These are phyloP conservation scores for Centrocercus urophasianus DNA, from an alignment of 2,113 vertebrate species.

Conservation along the genomic window DNA sequence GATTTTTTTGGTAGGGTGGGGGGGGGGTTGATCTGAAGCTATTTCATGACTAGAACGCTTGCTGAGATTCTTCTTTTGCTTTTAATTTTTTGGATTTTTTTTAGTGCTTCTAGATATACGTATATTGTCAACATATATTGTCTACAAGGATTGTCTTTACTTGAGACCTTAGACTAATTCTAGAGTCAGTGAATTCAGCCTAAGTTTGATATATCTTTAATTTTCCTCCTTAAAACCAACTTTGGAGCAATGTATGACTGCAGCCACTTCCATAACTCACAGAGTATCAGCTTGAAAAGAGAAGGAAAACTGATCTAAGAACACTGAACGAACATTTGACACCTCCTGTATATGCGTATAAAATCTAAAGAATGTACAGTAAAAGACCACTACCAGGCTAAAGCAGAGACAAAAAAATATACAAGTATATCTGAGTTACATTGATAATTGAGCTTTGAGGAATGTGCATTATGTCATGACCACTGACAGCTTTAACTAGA, in stretches of 20 bases:
- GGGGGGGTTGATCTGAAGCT: neutral
- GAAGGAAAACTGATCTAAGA: neutral
- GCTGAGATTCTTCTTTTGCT: neutral
- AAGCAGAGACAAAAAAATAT: conserved; percentile 43
- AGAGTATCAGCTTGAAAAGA: neutral
- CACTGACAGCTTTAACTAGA: conserved; percentile 51
- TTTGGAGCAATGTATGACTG: neutral
- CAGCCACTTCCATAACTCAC: neutral
- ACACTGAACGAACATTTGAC: neutral
- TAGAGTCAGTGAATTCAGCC: neutral
- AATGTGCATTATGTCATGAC: conserved; percentile 38
- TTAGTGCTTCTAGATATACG: neutral
- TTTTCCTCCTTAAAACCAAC: neutral
- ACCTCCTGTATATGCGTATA: conserved; percentile 1
- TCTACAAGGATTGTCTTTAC: neutral
- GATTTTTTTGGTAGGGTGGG: neutral
- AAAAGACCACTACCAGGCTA: conserved; percentile 26
- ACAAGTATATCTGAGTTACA: conserved; percentile 6
- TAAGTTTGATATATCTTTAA: neutral
- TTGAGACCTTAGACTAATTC: neutral
- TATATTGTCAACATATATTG: rapidly evolving
- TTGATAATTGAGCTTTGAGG: conserved; percentile 32
- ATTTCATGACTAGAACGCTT: neutral
- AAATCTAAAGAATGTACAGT: conserved; percentile 39
- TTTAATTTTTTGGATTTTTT: neutral